phyloP scores from a whole-genome alignment of 1,140 invertebrate species.

The Macrobrachium nipponense region DNA sequence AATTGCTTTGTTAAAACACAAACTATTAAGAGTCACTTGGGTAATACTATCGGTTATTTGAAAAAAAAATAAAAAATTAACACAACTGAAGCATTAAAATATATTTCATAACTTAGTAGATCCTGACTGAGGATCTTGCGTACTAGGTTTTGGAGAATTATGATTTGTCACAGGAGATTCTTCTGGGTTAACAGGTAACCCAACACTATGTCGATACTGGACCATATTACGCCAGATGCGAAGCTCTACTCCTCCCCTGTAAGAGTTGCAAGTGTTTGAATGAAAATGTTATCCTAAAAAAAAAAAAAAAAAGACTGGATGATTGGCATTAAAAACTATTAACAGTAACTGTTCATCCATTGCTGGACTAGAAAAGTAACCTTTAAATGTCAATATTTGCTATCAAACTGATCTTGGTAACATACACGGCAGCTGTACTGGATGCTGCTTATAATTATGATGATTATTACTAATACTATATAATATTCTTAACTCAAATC shows the following conservation, averaged over 20 bases:
- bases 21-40: not conserved
- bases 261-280: slow-evolving; percentile 62
- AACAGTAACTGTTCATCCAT: not conserved
- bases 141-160: not conserved
- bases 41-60: not conserved
- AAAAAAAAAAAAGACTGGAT: not conserved
- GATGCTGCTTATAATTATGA: no score
- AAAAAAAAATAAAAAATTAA: not conserved
- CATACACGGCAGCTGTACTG: no score
- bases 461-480: no score
- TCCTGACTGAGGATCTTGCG: not conserved
- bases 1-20: no score
- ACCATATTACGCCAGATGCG: slow-evolving; percentile 74
- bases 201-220: slow-evolving; percentile 66
- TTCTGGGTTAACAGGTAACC: slow-evolving; percentile 33
- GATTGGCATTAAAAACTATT: not conserved
- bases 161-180: slow-evolving; percentile 17
- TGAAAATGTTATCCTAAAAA: not conserved
- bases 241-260: slow-evolving; percentile 74
- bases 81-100: not conserved
- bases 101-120: slow-evolving; percentile 16
- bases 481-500: no score
- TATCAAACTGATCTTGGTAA: no score
- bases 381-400: not conserved
- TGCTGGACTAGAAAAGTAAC: not conserved